A percentile compares a stretch with the other conserved stretches of the same genome.
Conservation (phyloP, 1,140 invertebrate genomes). For the Neotoxoptera formosana region DNA sequence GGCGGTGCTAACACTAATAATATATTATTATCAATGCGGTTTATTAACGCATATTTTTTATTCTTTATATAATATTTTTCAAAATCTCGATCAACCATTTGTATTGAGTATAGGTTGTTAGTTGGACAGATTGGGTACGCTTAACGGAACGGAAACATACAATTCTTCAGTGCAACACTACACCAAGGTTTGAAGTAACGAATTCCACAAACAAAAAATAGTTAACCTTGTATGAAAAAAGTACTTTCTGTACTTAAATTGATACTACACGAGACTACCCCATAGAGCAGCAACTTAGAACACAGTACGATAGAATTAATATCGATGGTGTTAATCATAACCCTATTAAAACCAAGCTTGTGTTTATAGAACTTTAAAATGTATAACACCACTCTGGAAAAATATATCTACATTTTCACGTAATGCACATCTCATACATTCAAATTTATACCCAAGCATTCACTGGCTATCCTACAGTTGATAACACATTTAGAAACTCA, state of each 20-base stretch:
- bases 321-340: background rate
- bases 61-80: no score
- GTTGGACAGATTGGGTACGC: no score
- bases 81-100: background rate
- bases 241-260: no score
- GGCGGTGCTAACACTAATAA: background rate
- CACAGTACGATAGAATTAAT: background rate
- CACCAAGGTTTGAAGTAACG: no score
- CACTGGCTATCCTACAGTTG: background rate
- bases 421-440: background rate
- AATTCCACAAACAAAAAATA: background rate
- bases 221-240: no score
- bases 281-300: background rate
- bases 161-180: background rate
- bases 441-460: background rate
- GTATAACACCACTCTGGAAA: no score
- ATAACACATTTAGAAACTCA: background rate
- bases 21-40: no score
- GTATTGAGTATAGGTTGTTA: no score
- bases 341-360: background rate
- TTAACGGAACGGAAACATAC: fast-evolving
- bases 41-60: no score
- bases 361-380: no score
- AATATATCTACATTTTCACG: no score
- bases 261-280: no score